These are phyloP conservation scores for Leptopterna dolabrata DNA, from an alignment of 2,888 invertebrate species.

Conservation along the genomic window DNA sequence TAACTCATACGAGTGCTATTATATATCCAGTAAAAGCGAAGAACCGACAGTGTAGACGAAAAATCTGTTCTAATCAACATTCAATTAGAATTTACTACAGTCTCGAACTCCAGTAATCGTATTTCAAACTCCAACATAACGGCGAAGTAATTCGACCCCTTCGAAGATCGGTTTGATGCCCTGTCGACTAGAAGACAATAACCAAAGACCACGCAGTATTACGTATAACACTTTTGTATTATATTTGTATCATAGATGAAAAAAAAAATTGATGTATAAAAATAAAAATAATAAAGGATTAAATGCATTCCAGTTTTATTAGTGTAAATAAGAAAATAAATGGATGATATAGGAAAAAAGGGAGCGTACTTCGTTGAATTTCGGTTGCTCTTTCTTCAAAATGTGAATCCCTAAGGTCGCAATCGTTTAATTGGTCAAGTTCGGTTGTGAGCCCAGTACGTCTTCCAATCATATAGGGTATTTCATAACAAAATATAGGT, in stretches of 20 bases:
- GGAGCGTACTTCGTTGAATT: neutral
- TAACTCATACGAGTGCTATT: too few species aligned
- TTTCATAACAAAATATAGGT: neutral
- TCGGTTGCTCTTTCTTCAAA: neutral
- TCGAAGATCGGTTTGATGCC: conserved; percentile 15
- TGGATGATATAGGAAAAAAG: neutral
- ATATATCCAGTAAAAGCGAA: too few species aligned
- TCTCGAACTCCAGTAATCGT: too few species aligned
- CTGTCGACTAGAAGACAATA: conserved; percentile 51
- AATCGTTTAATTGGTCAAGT: neutral
- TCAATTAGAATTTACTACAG: too few species aligned
- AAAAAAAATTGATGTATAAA: neutral
- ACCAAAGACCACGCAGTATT: conserved; percentile 55
- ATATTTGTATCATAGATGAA: conserved; percentile 36
- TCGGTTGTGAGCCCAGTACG: conserved; percentile 44
- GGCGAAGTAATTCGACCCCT: neutral
- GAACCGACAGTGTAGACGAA: too few species aligned
- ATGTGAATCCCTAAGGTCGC: neutral
- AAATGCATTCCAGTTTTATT: conserved; percentile 5
- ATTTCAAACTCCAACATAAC: too few species aligned
- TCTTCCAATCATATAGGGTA: conserved; percentile 35
- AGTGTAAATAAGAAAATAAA: conserved; percentile 5
- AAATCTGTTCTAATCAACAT: too few species aligned
- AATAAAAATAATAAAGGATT: neutral
- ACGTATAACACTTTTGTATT: conserved; percentile 21